Evolutionary conservation across 2,113 vertebrate genomes (phyloP).

Genomic region (Ascaphus truei): DNA sequence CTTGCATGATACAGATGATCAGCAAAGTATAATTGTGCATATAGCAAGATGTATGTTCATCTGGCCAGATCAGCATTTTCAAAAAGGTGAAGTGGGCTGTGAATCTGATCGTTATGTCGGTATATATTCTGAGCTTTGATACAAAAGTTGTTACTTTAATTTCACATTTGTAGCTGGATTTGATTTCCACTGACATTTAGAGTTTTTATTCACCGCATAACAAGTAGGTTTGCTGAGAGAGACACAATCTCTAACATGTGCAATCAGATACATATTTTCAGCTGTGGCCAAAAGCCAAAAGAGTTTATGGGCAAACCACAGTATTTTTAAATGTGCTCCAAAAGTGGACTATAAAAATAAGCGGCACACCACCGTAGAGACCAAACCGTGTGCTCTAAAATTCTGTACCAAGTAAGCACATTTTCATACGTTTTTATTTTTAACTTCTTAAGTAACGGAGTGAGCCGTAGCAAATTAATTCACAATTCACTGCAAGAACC

Average conservation of each 20-base stretch:
- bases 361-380: background rate
- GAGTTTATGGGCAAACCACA: slow-evolving; percentile 42
- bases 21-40: too few relatives aligned
- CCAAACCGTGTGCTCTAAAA: background rate
- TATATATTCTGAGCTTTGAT: too few relatives aligned
- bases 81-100: too few relatives aligned
- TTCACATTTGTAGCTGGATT: background rate
- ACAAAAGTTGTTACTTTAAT: background rate
- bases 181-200: background rate
- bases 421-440: background rate
- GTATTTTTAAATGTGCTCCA: slow-evolving; percentile 40
- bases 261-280: slow-evolving; percentile 27
- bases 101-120: too few relatives aligned
- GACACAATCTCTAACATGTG: slow-evolving; percentile 15
- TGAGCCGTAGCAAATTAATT: slow-evolving; percentile 4
- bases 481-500: background rate
- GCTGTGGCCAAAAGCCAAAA: slow-evolving; percentile 30
- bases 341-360: slow-evolving; percentile 42
- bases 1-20: too few relatives aligned
- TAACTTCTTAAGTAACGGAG: background rate
- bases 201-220: background rate
- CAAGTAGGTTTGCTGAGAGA: background rate
- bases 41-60: too few relatives aligned
- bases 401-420: background rate
- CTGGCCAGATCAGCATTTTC: too few relatives aligned